These are phyloP conservation scores for Acanthisitta chloris DNA, from an alignment of 2,113 vertebrate species.

Conservation along the genomic window DNA sequence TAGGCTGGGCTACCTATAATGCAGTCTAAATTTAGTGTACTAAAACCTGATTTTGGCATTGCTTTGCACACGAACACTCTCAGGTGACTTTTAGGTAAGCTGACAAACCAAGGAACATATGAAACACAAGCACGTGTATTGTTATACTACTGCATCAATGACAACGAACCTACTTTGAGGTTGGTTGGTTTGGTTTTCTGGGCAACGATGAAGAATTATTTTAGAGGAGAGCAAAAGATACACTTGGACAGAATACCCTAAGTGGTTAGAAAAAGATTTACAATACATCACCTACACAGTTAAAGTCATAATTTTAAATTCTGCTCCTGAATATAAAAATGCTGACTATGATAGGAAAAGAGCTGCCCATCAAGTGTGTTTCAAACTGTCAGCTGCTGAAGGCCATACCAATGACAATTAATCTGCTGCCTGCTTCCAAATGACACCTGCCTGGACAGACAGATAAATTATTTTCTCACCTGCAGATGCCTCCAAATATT, in stretches of 20 bases:
- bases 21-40: not conserved
- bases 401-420: constrained; percentile 48
- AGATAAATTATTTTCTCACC: not conserved
- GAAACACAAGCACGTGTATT: not conserved
- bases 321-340: constrained; percentile 17
- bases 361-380: constrained; percentile 18
- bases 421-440: not conserved
- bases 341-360: not conserved
- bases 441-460: not conserved
- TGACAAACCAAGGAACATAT: not conserved
- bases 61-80: not conserved
- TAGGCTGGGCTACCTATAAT: not conserved
- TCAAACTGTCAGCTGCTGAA: constrained; percentile 32
- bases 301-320: not conserved
- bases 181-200: not conserved
- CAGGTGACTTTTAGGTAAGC: not conserved
- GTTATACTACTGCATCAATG: not conserved
- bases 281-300: not conserved
- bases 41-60: not conserved
- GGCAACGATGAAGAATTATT: constrained; percentile 12
- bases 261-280: constrained; percentile 16
- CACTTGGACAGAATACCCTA: not conserved
- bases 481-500: not conserved
- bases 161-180: not conserved
- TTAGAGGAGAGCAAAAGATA: not conserved